Conservation (phyloP, 92 coral and sea anemone genomes). For the Chrysogorgia sp. region DNA sequence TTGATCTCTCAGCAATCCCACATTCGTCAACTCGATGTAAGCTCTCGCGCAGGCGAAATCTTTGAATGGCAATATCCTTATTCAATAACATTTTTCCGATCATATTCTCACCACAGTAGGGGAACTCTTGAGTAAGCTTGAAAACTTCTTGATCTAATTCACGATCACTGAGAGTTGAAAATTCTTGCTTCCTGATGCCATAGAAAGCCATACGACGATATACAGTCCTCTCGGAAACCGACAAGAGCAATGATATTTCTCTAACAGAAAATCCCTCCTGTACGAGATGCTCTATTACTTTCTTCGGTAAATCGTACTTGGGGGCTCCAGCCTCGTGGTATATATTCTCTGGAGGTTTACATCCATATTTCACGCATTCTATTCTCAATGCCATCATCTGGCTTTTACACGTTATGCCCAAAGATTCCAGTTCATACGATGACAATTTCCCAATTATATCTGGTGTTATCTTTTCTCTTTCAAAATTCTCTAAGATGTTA, state of each 20-base stretch:
- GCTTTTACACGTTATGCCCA: slow-evolving; percentile 28
- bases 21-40: too few species aligned
- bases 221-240: slow-evolving; percentile 49
- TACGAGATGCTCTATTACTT: slow-evolving; percentile 51
- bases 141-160: slow-evolving; percentile 44
- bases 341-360: slow-evolving; percentile 6
- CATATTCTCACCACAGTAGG: slow-evolving; percentile 12
- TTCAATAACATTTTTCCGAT: not conserved
- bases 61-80: slow-evolving; percentile 59
- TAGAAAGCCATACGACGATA: slow-evolving; percentile 60
- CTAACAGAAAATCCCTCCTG: slow-evolving; percentile 56
- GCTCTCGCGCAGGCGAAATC: slow-evolving; percentile 71
- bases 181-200: slow-evolving; percentile 60
- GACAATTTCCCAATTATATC: slow-evolving; percentile 32
- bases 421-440: slow-evolving; percentile 9
- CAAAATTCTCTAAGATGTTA: slow-evolving; percentile 4
- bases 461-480: slow-evolving; percentile 38
- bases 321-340: slow-evolving; percentile 48
- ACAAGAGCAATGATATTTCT: slow-evolving; percentile 50
- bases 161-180: too few species aligned
- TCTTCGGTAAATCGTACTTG: slow-evolving; percentile 58
- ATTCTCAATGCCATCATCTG: slow-evolving; percentile 41
- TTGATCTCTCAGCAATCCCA: slow-evolving; percentile 18
- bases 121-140: not conserved
- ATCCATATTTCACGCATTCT: slow-evolving; percentile 33